Percentiles rank a stretch among this genome's conserved stretches.
phyloP scores from a whole-genome alignment of 2,797 vertebrate genomes.

The Delichon dasypus region DNA sequence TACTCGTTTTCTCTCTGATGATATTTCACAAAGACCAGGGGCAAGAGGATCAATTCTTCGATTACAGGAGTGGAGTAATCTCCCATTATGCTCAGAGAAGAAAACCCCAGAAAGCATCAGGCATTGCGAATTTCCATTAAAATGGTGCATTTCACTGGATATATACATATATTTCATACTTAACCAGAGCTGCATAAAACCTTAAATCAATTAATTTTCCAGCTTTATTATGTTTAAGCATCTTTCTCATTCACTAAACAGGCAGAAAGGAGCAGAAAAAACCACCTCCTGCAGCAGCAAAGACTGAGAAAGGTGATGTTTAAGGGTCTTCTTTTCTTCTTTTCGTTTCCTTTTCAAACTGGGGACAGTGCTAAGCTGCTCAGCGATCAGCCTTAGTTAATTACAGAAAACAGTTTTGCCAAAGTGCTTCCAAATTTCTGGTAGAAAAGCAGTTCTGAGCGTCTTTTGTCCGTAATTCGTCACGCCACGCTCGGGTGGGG shows the following conservation, averaged over 20 bases:
- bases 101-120: slow-evolving; percentile 8
- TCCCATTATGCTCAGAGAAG: slow-evolving; percentile 14
- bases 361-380: background rate
- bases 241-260: slow-evolving; percentile 73
- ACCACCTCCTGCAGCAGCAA: slow-evolving; percentile 68
- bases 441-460: background rate
- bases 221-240: slow-evolving; percentile 38
- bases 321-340: slow-evolving; percentile 2
- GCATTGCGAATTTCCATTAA: slow-evolving; percentile 27
- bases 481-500: background rate
- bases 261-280: slow-evolving; percentile 78
- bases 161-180: background rate
- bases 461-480: background rate
- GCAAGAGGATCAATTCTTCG: slow-evolving; percentile 48
- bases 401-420: background rate
- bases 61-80: slow-evolving; percentile 17
- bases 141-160: background rate
- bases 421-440: background rate
- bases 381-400: background rate
- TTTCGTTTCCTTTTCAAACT: background rate
- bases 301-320: slow-evolving; percentile 75
- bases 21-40: slow-evolving; percentile 15
- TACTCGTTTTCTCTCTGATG: slow-evolving; percentile 11
- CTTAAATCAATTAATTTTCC: background rate
- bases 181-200: background rate